Evolutionary conservation across 2,113 vertebrate genomes (phyloP), one percentile per base, ranked within the genome.

Genomic region (Centropus bengalensis): DNA sequence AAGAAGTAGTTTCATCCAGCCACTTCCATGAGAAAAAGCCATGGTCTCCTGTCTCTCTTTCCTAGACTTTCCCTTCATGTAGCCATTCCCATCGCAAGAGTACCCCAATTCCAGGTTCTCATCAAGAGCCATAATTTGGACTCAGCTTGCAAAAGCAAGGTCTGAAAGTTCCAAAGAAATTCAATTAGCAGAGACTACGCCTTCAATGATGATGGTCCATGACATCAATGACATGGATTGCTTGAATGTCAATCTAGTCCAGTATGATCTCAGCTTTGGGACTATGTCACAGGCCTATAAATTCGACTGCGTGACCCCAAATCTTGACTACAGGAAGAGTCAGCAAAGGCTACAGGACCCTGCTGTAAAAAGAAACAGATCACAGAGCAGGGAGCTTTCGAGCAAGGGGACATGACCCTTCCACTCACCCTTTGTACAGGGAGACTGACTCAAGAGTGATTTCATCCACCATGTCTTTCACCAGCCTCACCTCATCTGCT

Each of bases 371-470:
- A 54, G 36, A 54, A 28, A 54, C 58, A 91, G 38, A 55, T 66
- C 78, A 78, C 12, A 2, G 63, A 80, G 8, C 38, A 47, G 38
- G 51, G 73, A 73, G 38, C 22, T 83, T 78, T 42, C 79, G 70
- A 49, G 76, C 52, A 74, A 55, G 26, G 33, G 62, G 23, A 85
- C 44, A 3, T 0, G 24, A 70, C 58, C 70, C 58, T 89, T 96
- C 42, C 60, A 74, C 45, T 89, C 70, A 68, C 38, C 44, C 49
- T 84, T 64, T 81, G 52, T 67, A 52, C 22, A 78, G 23, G 52
- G 32, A 90, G 30, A 52, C 71, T 95, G 96, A 95, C 71, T 90
- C 93, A 91, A 11, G 49, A 44, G 70, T 75, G 84, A 93, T 49
- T 87, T 91, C 78, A 89, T 82, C 56, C 45, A 20, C 49, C n/a